Percentiles rank a stretch among this genome's conserved stretches.
Evolutionary conservation across 2,113 vertebrate species (phyloP).

Genomic region (Trochalopteron elliotii): DNA sequence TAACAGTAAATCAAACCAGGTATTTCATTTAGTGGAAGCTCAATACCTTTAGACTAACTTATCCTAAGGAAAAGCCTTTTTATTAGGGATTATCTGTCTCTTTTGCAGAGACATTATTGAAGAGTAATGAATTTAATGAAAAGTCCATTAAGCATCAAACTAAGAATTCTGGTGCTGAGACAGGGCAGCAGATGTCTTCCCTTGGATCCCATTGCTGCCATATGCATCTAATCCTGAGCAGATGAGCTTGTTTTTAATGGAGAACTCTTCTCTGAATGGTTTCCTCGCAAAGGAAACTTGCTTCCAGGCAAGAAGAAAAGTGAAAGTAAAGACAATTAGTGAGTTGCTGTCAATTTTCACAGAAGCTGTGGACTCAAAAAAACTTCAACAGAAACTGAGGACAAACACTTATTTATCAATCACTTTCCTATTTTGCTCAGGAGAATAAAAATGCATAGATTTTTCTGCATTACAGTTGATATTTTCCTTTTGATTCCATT

Average conservation of each 20-base stretch:
- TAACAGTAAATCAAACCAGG: constrained; percentile 30
- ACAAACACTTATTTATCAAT: neutral
- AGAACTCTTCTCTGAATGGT: neutral
- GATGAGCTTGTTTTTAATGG: constrained; percentile 12
- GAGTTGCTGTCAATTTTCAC: neutral
- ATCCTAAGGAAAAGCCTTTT: constrained; percentile 33
- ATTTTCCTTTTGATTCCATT: neutral
- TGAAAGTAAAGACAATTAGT: neutral
- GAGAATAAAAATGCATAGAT: rapidly evolving
- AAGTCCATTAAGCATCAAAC: constrained; percentile 25
- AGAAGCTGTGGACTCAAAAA: neutral
- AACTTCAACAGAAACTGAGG: neutral
- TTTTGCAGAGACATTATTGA: constrained; percentile 50
- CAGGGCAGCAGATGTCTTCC: constrained; percentile 27
- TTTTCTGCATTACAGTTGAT: neutral
- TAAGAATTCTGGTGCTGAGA: constrained; percentile 55
- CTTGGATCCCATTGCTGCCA: constrained; percentile 7
- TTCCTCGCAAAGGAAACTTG: neutral
- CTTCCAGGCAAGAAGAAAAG: neutral
- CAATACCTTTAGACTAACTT: constrained; percentile 29
- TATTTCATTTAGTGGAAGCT: constrained; percentile 14
- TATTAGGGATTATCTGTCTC: constrained; percentile 57
- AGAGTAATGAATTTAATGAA: constrained; percentile 63
- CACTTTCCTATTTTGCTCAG: neutral
- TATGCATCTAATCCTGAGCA: constrained; percentile 6